These are phyloP conservation scores for Hippasteria phrygiana DNA, from an alignment of 53 echinoderm and acorn worm species.

Conservation along the genomic window DNA sequence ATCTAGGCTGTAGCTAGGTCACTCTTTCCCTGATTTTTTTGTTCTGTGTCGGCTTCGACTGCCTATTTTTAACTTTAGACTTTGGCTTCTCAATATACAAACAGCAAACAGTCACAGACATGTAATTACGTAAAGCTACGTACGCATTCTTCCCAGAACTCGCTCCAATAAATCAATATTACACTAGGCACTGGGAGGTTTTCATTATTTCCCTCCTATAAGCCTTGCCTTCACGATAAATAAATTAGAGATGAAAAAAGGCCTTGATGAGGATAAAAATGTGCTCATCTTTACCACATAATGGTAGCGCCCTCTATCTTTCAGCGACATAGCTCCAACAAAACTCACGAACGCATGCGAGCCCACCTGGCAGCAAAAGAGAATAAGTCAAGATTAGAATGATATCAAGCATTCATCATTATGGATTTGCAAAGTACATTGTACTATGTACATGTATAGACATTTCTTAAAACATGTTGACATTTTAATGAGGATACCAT, in stretches of 20 bases:
- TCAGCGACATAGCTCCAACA: conserved; percentile 77
- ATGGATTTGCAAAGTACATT: too few relatives aligned
- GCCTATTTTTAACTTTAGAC: too few relatives aligned
- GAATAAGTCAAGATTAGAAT: background rate
- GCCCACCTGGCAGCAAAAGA: conserved; percentile 68
- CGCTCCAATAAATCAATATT: conserved; percentile 38
- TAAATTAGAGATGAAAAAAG: background rate
- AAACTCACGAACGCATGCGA: conserved; percentile 85
- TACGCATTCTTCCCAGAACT: conserved; percentile 13
- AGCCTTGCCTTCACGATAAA: background rate
- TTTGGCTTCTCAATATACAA: too few relatives aligned
- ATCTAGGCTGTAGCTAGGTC: too few relatives aligned
- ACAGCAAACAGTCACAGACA: too few relatives aligned
- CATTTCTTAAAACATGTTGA: too few relatives aligned
- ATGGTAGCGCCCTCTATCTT: conserved; percentile 80
- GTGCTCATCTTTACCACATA: conserved; percentile 73
- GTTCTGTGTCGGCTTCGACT: too few relatives aligned
- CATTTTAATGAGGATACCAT: too few relatives aligned
- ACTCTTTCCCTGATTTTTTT: too few relatives aligned
- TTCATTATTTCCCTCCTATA: background rate
- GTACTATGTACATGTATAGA: background rate
- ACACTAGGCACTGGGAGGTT: background rate
- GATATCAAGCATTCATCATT: background rate
- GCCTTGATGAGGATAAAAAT: background rate
- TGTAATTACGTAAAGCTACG: background rate